phyloP scores from a whole-genome alignment of 2,113 vertebrate species.

The Gymnorhina tibicen region DNA sequence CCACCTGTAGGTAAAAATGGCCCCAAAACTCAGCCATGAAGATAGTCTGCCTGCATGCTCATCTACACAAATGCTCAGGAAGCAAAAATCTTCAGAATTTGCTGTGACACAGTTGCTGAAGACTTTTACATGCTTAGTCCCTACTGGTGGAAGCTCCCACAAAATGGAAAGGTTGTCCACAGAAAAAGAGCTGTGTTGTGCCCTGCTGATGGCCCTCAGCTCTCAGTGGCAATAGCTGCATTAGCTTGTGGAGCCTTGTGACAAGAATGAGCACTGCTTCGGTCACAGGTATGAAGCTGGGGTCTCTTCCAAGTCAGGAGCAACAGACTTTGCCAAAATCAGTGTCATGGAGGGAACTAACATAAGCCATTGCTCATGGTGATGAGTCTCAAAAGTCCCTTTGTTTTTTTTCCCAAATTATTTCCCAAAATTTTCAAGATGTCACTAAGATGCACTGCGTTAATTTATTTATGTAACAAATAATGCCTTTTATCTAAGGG shows the following conservation, averaged over 20 bases:
- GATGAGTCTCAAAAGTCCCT: neutral
- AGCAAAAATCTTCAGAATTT: neutral
- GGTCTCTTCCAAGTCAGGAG: neutral
- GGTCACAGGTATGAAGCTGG: neutral
- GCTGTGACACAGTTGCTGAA: neutral
- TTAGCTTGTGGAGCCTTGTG: neutral
- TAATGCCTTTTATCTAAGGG: neutral
- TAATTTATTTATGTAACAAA: neutral
- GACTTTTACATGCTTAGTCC: neutral
- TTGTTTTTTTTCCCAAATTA: neutral
- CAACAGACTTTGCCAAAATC: neutral
- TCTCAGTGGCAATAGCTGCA: neutral
- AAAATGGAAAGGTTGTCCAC: neutral
- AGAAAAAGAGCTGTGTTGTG: neutral
- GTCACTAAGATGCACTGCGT: neutral
- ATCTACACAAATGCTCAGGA: neutral
- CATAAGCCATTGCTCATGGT: rapidly evolving
- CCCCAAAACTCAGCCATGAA: neutral
- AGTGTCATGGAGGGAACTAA: neutral
- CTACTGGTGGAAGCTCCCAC: neutral
- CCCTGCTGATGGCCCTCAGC: too few relatives aligned
- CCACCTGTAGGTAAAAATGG: neutral
- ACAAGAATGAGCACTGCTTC: neutral
- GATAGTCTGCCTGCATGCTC: neutral
- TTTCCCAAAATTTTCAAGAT: neutral